Percentiles rank a stretch among this genome's conserved stretches.
These are phyloP conservation scores for Tenthredo livida DNA, from an alignment of 2,888 invertebrate genomes.

Conservation along the genomic window DNA sequence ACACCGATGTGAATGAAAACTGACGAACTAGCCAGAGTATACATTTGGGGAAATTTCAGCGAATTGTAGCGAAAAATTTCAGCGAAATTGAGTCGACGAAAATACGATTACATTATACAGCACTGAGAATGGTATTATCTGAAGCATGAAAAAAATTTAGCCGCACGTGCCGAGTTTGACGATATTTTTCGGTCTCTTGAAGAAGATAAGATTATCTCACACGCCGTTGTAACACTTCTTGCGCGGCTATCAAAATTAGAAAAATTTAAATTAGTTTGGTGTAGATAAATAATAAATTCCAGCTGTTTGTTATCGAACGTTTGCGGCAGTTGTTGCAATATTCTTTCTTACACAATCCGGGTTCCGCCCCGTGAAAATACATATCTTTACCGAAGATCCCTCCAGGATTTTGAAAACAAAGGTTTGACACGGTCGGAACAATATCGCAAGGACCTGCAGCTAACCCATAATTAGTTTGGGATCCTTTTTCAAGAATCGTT, in stretches of 20 bases:
- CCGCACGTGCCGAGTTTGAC: slow-evolving; percentile 28
- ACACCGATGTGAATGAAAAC: neutral
- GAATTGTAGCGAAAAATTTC: neutral
- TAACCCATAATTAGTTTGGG: slow-evolving; percentile 49
- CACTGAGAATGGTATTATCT: neutral
- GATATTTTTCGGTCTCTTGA: slow-evolving; percentile 4
- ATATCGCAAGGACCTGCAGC: slow-evolving; percentile 35
- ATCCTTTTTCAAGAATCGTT: slow-evolving; percentile 38
- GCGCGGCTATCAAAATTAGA: neutral
- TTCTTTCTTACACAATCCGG: neutral
- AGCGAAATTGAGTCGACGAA: neutral
- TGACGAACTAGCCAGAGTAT: neutral
- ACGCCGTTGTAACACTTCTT: slow-evolving; percentile 9
- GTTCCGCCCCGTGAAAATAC: neutral
- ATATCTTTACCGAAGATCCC: slow-evolving; percentile 7
- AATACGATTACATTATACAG: neutral
- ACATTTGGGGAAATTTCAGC: neutral
- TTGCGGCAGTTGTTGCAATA: neutral
- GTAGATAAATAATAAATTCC: neutral
- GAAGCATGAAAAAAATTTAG: neutral
- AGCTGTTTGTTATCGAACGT: neutral
- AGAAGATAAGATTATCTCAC: neutral
- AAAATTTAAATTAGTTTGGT: neutral
- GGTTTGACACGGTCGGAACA: slow-evolving; percentile 48
- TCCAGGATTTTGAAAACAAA: slow-evolving; percentile 39